phyloP scores from a whole-genome alignment of 2,797 vertebrate genomes.

The Enteromius mattozi region DNA sequence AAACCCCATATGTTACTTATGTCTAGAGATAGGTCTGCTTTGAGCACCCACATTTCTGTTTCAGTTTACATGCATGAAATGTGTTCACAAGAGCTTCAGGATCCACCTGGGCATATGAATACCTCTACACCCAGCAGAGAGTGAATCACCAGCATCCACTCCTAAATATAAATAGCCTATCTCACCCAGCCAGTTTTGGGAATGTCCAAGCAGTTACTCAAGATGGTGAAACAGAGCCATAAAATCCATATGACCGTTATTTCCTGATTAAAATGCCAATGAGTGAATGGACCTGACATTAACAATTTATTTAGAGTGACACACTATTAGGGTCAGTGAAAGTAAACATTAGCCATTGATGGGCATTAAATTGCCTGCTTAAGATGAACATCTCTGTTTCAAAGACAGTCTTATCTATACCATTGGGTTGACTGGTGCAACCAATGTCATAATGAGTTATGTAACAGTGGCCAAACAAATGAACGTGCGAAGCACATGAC shows the following conservation, averaged over 20 bases:
- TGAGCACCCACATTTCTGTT: not conserved
- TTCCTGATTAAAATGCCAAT: not conserved
- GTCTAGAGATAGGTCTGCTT: not conserved
- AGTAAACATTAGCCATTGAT: not conserved
- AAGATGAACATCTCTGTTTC: slow-evolving; percentile 23
- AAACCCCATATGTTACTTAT: not conserved
- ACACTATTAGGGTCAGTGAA: not conserved
- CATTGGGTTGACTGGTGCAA: not conserved
- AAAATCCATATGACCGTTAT: not conserved
- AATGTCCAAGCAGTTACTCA: not conserved
- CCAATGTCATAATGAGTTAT: not conserved
- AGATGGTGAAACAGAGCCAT: not conserved
- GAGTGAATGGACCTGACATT: slow-evolving; percentile 1
- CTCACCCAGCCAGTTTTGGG: not conserved
- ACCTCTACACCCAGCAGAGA: not conserved
- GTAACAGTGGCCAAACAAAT: not conserved
- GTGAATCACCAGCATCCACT: slow-evolving; percentile 9
- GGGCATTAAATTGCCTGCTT: not conserved
- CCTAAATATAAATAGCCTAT: not conserved
- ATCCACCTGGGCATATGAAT: not conserved
- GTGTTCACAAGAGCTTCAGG: not conserved
- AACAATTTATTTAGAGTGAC: slow-evolving; percentile 7
- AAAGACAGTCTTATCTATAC: not conserved
- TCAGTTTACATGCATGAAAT: not conserved
- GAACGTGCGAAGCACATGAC: slow-evolving; percentile 17